A percentile compares a stretch with the other conserved stretches of the same genome.
These are phyloP conservation scores for Drosophila neonasuta DNA, from an alignment of 2,888 invertebrate species.

Conservation along the genomic window DNA sequence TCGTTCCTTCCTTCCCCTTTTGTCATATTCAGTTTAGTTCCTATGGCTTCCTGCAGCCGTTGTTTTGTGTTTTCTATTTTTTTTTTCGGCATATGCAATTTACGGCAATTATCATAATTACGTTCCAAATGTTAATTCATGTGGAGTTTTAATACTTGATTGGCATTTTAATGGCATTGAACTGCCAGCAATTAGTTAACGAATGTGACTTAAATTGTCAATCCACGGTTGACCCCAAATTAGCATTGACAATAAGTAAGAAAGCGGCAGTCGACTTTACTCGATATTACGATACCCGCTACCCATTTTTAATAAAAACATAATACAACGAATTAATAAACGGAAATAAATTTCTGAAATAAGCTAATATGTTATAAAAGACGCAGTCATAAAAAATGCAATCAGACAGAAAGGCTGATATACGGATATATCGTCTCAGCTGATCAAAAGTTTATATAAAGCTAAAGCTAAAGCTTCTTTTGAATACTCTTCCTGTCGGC, in stretches of 20 bases:
- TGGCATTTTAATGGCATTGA: slow-evolving; percentile 42
- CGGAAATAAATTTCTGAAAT: too few species aligned
- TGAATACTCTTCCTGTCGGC: too few species aligned
- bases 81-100: slow-evolving; percentile 30
- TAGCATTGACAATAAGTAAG: background rate
- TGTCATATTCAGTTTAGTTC: slow-evolving; percentile 11
- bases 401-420: too few species aligned
- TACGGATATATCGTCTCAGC: too few species aligned
- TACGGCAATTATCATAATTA: slow-evolving; percentile 53
- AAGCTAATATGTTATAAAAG: too few species aligned
- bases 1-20: slow-evolving; percentile 2
- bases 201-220: background rate
- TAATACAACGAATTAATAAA: too few species aligned
- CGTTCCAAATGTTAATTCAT: slow-evolving; percentile 37
- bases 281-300: too few species aligned
- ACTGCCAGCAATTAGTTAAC: slow-evolving; percentile 22
- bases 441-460: too few species aligned
- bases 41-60: slow-evolving; percentile 45
- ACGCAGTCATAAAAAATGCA: too few species aligned
- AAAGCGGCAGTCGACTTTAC: too few species aligned
- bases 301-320: too few species aligned
- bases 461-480: too few species aligned
- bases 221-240: background rate
- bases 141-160: slow-evolving; percentile 47
- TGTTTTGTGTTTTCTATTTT: slow-evolving; percentile 26